Evolutionary conservation across 2,888 invertebrate species (phyloP), one percentile per base, ranked within the genome.

Genomic region (Isotomurus palustris): DNA sequence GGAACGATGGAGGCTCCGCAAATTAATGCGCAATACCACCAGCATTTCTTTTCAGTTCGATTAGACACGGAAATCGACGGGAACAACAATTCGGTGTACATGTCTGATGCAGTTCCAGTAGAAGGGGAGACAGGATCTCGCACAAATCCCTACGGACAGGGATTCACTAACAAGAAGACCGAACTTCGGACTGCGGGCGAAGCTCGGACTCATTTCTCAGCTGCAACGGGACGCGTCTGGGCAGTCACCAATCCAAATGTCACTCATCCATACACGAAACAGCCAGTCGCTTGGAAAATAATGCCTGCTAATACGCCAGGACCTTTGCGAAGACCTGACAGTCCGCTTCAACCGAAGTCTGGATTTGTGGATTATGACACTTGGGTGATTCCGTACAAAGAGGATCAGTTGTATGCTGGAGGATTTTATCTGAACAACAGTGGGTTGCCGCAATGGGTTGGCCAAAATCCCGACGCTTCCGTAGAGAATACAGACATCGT

Each of bases 51-150:
- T 54, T 50, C 56, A 0, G 29, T 60, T 14, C 17, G 70, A 21
- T n/a, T 70, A 2, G 70, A 70, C 43, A 41, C 61, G 1, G 66
- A 67, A 41, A 56, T 63, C 24, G 63, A 66, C 32, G 66, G 63
- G 1, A 50, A 53, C 14, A 10, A 12, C 8, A 66, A 66, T 17
- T 55, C 61, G 0, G 60, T 62, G 28, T 38, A 10, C 3, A 56
- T 40, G 14, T 17, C 48, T 5, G 65, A 65, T 40, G 53, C 54
- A 1, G 52, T 65, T 2, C 53, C 51, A 2, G 21, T 50, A 2
- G 44, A 54, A 10, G 58, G 54, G 1, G 35, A 35, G 2, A 17
- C 59, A 8, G 56, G 56, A 5, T 48, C 53, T 14, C 2, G 2
- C 1, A 21, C 12, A 19, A 65, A 65, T 54, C 62, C 62, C 1